phyloP scores from a whole-genome alignment of 2,113 vertebrate genomes.

The Ornithorhynchus anatinus region DNA sequence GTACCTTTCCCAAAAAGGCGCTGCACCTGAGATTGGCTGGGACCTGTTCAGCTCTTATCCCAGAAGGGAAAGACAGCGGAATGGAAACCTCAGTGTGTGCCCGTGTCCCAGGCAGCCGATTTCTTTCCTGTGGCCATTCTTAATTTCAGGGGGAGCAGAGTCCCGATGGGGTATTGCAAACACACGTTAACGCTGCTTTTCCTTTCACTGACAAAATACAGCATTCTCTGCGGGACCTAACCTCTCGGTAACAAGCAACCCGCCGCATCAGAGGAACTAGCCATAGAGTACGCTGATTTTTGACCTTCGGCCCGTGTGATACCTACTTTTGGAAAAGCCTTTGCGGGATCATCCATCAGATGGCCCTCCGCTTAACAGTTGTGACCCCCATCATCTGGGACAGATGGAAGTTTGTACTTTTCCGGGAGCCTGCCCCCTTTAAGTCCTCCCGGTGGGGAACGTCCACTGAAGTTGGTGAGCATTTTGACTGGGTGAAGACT shows the following conservation, averaged over 20 bases:
- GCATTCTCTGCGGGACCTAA: rapidly evolving
- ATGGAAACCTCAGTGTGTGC: too few relatives aligned
- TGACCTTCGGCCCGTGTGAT: rapidly evolving
- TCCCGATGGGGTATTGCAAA: neutral
- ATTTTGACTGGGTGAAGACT: neutral
- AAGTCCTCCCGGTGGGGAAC: neutral
- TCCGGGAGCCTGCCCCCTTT: neutral
- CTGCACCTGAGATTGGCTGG: too few relatives aligned
- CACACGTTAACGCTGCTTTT: neutral
- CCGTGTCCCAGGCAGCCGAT: too few relatives aligned
- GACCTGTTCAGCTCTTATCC: too few relatives aligned
- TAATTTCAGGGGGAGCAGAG: neutral
- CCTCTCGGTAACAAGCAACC: rapidly evolving
- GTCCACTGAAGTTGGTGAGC: neutral
- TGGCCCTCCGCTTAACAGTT: neutral
- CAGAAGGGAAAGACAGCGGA: too few relatives aligned
- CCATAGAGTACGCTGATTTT: neutral
- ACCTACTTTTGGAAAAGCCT: rapidly evolving
- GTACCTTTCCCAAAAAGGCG: too few relatives aligned
- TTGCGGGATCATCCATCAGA: rapidly evolving
- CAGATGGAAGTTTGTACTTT: neutral
- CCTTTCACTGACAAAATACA: neutral
- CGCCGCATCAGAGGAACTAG: neutral
- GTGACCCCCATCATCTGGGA: neutral
- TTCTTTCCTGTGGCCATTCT: neutral